Conservation (phyloP, 2,888 invertebrate genomes). For the Formica aserva region DNA sequence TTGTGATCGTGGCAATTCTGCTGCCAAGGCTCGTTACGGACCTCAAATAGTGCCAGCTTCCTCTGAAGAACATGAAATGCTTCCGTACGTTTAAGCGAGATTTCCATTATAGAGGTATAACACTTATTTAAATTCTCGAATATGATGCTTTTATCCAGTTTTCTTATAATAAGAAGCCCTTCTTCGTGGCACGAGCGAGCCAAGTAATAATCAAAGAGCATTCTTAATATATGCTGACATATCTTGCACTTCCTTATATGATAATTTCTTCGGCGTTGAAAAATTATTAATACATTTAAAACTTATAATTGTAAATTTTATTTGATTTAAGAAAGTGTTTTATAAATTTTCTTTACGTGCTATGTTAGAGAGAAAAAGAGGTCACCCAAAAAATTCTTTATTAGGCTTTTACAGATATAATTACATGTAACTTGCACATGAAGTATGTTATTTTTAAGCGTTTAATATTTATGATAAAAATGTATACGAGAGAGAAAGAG, state of each 20-base stretch:
- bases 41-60: constrained; percentile 47
- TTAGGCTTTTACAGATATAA: not conserved
- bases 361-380: not conserved
- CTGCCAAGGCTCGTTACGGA: constrained; percentile 56
- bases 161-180: constrained; percentile 19
- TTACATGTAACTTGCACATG: not conserved
- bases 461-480: not conserved
- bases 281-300: constrained; percentile 16
- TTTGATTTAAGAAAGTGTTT: not conserved
- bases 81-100: constrained; percentile 47
- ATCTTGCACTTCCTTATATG: not conserved
- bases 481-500: not conserved
- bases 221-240: constrained; percentile 3
- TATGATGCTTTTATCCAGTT: constrained; percentile 40
- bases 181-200: not conserved
- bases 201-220: constrained; percentile 27
- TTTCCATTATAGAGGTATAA: constrained; percentile 52
- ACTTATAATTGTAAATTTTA: not conserved
- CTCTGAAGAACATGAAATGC: constrained; percentile 53
- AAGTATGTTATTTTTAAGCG: not conserved
- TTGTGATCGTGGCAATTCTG: constrained; percentile 60
- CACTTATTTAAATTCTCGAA: constrained; percentile 51
- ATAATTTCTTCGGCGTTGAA: not conserved
- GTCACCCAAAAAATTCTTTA: not conserved
- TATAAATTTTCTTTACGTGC: not conserved